Evolutionary conservation across 2,113 vertebrate species (phyloP), one percentile per base, ranked within the genome.

Genomic region (Limanda limanda): DNA sequence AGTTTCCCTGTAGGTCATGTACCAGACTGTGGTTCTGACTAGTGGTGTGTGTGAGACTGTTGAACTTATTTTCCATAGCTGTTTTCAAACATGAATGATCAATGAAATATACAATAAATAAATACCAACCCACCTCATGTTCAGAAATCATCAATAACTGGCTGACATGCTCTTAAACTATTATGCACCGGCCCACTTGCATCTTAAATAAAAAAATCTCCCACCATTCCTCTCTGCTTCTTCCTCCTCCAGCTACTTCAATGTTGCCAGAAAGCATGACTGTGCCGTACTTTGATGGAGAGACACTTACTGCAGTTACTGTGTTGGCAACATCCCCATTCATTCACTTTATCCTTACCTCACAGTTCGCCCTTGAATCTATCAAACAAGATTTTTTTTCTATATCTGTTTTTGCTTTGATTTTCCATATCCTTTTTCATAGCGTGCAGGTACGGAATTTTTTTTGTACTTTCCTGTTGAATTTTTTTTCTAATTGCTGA

Each of bases 281-380:
- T 27, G 42, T 3, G 17, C 21, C 31, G 35, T 40, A 52, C 25
- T 65, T 25, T 31, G 55, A 78, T 59, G 20, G 21, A 70, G 51
- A 56, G 25, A 54, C 52, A 52, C 25, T 59, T 3, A 68, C 37
- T 79, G n/a, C 45, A 42, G 13, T 25, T 35, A 31, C 23, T 48
- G 45, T 24, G 24, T 56, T 37, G 60, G 18, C 37, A 31, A 27
- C 2, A 40, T 21, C 47, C 31, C 31, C 17, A 20, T 20, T 37
- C 21, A 55, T 42, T 64, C 18, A n/a, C 3, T n/a, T 55, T 10
- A 73, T 35, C 60, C 47, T 72, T 20, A 40, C 9, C 54, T 45
- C 35, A 57, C 54, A 69, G 14, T 25, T 35, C 9, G 3, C 52
- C 66, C 66, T 70, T 47, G 54, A 70, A 20, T 70, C 68, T 37